Conservation (phyloP, 1,140 invertebrate species). For the Palaemon carinicauda region DNA sequence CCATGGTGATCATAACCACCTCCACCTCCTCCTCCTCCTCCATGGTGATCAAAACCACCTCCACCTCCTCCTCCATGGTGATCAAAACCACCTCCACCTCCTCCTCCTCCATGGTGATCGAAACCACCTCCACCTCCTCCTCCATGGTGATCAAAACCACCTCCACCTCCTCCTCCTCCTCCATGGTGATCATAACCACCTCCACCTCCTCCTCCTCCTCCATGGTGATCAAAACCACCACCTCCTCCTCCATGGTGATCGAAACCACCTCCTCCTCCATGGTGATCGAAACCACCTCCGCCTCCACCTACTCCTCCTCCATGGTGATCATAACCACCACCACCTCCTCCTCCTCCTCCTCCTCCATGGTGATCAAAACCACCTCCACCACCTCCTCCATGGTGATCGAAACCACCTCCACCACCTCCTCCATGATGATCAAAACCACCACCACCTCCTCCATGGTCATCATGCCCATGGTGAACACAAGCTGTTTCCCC, state of each 20-base stretch:
- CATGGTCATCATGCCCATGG: slow-evolving; percentile 15
- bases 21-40: too few relatives aligned
- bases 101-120: slow-evolving; percentile 27
- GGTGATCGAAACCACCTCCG: neutral
- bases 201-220: slow-evolving; percentile 18
- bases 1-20: too few relatives aligned
- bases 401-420: too few relatives aligned
- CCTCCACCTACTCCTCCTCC: slow-evolving; percentile 23
- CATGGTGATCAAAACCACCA: slow-evolving; percentile 22
- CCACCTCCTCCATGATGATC: too few relatives aligned
- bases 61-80: slow-evolving; percentile 14
- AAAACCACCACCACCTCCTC: slow-evolving; percentile 1
- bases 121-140: too few relatives aligned
- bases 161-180: slow-evolving; percentile 15
- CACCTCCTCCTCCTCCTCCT: slow-evolving; percentile 11
- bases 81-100: slow-evolving; percentile 26
- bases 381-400: slow-evolving; percentile 1
- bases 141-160: too few relatives aligned
- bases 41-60: too few relatives aligned
- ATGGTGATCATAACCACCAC: slow-evolving; percentile 23
- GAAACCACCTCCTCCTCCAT: slow-evolving; percentile 19
- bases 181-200: too few relatives aligned
- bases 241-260: slow-evolving; percentile 20
- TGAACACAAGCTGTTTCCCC: slow-evolving; percentile 16
- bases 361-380: neutral